A percentile compares a stretch with the other conserved stretches of the same genome.
Conservation (phyloP, 2,888 invertebrate genomes). For the Monoplex corrugatus region DNA sequence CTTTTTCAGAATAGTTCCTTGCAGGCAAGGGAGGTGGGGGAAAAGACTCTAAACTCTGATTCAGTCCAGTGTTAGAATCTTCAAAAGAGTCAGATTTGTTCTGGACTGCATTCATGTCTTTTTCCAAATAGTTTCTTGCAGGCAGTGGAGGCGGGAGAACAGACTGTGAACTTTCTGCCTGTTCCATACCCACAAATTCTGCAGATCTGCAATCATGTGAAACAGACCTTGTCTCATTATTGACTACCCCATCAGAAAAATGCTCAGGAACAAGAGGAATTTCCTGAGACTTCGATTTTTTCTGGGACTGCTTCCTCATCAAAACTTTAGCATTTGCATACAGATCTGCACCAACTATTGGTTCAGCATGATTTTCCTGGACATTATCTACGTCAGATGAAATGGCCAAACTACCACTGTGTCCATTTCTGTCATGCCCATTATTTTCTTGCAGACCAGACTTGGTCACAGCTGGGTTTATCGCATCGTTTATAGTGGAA, state of each 20-base stretch:
- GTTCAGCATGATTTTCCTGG: background rate
- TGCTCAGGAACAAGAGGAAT: background rate
- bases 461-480: background rate
- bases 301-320: background rate
- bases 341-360: background rate
- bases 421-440: background rate
- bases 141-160: constrained; percentile 16
- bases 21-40: constrained; percentile 15
- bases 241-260: background rate
- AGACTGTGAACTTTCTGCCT: background rate
- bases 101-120: background rate
- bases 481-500: background rate
- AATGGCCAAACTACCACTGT: background rate
- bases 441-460: background rate
- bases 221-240: background rate
- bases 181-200: background rate
- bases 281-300: no score
- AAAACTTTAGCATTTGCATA: constrained; percentile 26
- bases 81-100: background rate
- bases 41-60: background rate
- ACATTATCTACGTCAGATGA: background rate
- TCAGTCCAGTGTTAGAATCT: background rate
- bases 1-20: constrained; percentile 22
- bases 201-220: background rate
- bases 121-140: constrained; percentile 21